A percentile compares a stretch with the other conserved stretches of the same genome.
These are phyloP conservation scores for Molossus alvarezi DNA, from an alignment of 2,797 vertebrate species.

Conservation along the genomic window DNA sequence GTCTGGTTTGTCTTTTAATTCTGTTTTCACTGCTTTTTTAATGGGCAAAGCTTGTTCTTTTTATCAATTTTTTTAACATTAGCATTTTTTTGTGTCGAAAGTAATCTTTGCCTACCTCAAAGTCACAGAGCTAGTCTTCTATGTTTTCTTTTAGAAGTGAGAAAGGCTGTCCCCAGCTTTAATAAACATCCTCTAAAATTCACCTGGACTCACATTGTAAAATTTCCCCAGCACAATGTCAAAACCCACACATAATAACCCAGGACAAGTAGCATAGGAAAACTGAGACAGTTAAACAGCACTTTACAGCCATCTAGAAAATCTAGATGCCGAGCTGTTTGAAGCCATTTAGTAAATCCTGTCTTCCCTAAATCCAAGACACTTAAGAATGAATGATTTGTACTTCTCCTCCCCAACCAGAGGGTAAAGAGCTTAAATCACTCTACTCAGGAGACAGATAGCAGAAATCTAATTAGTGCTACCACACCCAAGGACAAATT, in stretches of 20 bases:
- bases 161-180: too few relatives aligned
- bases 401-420: not conserved
- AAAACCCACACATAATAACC: not conserved
- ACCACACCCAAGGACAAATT: not conserved
- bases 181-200: too few relatives aligned
- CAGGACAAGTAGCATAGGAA: not conserved
- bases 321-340: not conserved
- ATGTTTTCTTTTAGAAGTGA: too few relatives aligned
- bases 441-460: not conserved
- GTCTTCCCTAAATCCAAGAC: not conserved
- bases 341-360: not conserved
- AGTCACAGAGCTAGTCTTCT: too few relatives aligned
- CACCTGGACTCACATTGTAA: too few relatives aligned
- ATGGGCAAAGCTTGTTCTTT: not conserved
- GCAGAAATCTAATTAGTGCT: not conserved
- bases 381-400: not conserved
- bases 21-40: constrained; percentile 55
- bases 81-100: constrained; percentile 5
- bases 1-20: not conserved
- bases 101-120: too few relatives aligned
- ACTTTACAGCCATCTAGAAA: not conserved
- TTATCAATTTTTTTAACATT: not conserved
- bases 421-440: not conserved
- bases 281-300: not conserved
- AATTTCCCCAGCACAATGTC: too few relatives aligned